Percentiles rank a stretch among this genome's conserved stretches.
Evolutionary conservation across 2,113 vertebrate genomes (phyloP).

Genomic region (Calypte anna): DNA sequence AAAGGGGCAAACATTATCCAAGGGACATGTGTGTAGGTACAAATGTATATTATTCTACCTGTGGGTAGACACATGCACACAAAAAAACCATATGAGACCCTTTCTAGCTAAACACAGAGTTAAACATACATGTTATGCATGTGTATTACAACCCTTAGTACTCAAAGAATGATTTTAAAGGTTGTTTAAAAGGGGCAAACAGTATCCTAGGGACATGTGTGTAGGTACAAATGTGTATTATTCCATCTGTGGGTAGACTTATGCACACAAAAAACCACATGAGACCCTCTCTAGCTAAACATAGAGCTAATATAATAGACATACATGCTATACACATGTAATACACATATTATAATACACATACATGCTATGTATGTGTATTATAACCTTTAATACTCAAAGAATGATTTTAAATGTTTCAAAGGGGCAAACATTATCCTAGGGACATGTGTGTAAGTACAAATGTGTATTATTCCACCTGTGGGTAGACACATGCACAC

Average conservation of each 20-base stretch:
- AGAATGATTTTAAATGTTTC: neutral
- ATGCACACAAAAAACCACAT: neutral
- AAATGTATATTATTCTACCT: neutral
- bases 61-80: neutral
- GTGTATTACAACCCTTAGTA: neutral
- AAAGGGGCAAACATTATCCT: no score
- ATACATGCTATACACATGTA: no score
- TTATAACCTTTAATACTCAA: neutral
- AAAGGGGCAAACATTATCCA: neutral
- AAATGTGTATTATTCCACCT: no score
- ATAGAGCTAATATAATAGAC: no score
- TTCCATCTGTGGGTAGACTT: rapidly evolving
- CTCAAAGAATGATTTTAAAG: neutral
- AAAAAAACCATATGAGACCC: neutral
- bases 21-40: rapidly evolving
- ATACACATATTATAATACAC: no score
- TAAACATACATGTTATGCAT: no score
- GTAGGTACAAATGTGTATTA: rapidly evolving
- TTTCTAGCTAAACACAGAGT: neutral
- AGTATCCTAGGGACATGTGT: neutral
- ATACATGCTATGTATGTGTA: rapidly evolving
- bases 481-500: no score
- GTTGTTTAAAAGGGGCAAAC: neutral
- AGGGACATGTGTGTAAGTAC: no score
- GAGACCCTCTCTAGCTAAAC: constrained; percentile 7